Evolutionary conservation across 2,888 invertebrate species (phyloP).

Genomic region (Agapostemon virescens): DNA sequence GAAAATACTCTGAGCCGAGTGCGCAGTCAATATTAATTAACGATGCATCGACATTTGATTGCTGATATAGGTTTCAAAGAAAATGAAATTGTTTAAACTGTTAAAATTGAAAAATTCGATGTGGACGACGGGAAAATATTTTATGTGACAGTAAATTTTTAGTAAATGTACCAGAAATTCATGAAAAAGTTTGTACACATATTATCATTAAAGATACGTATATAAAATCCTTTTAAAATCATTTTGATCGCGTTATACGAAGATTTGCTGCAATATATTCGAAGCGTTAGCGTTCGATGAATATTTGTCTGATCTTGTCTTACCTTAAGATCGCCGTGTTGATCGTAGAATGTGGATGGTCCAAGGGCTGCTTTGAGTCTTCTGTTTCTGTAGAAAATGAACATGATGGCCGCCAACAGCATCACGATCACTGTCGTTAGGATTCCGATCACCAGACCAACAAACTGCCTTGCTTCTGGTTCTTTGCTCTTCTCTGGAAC

Average conservation of each 20-base stretch:
- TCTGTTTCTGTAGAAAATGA: conserved; percentile 86
- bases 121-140: background rate
- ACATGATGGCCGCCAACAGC: conserved; percentile 86
- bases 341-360: conserved; percentile 75
- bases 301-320: conserved; percentile 13
- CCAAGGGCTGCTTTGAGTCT: conserved; percentile 80
- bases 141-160: background rate
- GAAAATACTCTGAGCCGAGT: background rate
- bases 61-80: background rate
- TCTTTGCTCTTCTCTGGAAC: conserved; percentile 82
- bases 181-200: background rate
- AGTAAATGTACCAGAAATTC: background rate
- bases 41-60: background rate
- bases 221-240: background rate
- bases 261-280: background rate
- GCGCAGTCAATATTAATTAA: background rate
- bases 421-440: conserved; percentile 88
- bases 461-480: conserved; percentile 83
- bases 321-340: conserved; percentile 77
- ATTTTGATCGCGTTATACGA: background rate
- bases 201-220: background rate
- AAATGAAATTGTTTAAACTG: background rate
- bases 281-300: background rate
- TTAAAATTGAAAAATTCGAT: background rate
- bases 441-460: conserved; percentile 86